Conservation (phyloP, 2,888 invertebrate genomes). For the Microchrysa polita region DNA sequence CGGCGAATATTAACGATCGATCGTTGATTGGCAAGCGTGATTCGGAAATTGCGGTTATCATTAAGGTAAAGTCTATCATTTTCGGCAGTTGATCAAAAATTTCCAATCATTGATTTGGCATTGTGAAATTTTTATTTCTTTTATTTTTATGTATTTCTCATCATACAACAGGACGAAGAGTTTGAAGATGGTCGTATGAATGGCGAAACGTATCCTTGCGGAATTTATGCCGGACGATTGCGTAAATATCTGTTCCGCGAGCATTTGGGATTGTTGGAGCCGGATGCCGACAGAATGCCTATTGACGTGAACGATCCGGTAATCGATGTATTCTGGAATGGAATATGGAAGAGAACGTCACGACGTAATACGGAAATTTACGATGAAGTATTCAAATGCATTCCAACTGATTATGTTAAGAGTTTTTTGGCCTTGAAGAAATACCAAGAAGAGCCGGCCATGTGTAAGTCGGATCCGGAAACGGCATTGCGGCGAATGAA, state of each 20-base stretch:
- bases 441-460: slow-evolving; percentile 77
- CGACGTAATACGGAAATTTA: slow-evolving; percentile 86
- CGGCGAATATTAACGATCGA: slow-evolving; percentile 97
- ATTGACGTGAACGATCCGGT: slow-evolving; percentile 83
- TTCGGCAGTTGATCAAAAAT: slow-evolving; percentile 55
- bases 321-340: slow-evolving; percentile 82
- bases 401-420: slow-evolving; percentile 85
- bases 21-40: slow-evolving; percentile 94
- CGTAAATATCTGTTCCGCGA: slow-evolving; percentile 89
- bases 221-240: slow-evolving; percentile 86
- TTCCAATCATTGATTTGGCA: too few relatives aligned
- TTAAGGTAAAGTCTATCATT: slow-evolving; percentile 74
- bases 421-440: slow-evolving; percentile 80
- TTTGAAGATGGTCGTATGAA: slow-evolving; percentile 86
- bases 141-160: slow-evolving; percentile 49
- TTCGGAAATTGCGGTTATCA: slow-evolving; percentile 90
- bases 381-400: slow-evolving; percentile 91
- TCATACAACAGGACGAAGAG: slow-evolving; percentile 73
- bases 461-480: slow-evolving; percentile 78
- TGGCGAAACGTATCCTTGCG: slow-evolving; percentile 81
- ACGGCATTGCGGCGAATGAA: slow-evolving; percentile 77
- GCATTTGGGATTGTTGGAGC: slow-evolving; percentile 74
- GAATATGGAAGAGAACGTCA: slow-evolving; percentile 85
- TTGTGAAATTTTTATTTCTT: too few relatives aligned
- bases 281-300: slow-evolving; percentile 61